A percentile compares a stretch with the other conserved stretches of the same genome.
Conservation (phyloP, 2,888 invertebrate species). For the Apocheima hispidaria region DNA sequence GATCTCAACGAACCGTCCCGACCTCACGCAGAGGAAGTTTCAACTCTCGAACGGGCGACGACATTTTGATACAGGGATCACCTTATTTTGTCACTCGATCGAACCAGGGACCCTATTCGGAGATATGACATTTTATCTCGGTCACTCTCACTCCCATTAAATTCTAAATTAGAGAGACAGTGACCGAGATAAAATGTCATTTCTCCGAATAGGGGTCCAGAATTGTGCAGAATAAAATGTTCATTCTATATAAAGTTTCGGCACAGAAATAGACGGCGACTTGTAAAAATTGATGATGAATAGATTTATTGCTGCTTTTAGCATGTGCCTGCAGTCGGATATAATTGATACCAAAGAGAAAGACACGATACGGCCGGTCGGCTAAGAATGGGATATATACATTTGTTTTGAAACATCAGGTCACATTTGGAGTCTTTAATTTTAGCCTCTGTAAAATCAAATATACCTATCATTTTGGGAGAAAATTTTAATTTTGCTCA, state of each 20-base stretch:
- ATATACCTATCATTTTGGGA: too few relatives aligned
- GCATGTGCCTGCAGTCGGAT: not conserved
- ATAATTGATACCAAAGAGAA: not conserved
- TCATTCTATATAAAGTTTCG: constrained; percentile 28
- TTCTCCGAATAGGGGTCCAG: too few relatives aligned
- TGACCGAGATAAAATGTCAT: too few relatives aligned
- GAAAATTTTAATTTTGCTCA: too few relatives aligned
- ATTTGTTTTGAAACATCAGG: not conserved
- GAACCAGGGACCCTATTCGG: too few relatives aligned
- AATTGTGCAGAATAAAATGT: constrained; percentile 34
- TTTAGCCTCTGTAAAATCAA: too few relatives aligned
- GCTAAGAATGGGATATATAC: not conserved
- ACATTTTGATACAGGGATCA: constrained; percentile 42
- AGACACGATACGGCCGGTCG: too few relatives aligned
- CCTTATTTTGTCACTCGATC: constrained; percentile 36
- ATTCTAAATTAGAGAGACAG: too few relatives aligned
- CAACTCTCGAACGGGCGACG: constrained; percentile 47
- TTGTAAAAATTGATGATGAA: constrained; percentile 13
- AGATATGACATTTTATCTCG: too few relatives aligned
- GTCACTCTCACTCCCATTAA: too few relatives aligned
- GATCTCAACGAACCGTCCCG: constrained; percentile 54
- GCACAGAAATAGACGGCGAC: constrained; percentile 20
- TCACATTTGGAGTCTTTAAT: too few relatives aligned
- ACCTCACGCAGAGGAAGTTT: constrained; percentile 47
- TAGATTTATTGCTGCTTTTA: not conserved